These are phyloP conservation scores for Heliconius melpomene DNA, from an alignment of 1,140 invertebrate genomes.

Conservation along the genomic window DNA sequence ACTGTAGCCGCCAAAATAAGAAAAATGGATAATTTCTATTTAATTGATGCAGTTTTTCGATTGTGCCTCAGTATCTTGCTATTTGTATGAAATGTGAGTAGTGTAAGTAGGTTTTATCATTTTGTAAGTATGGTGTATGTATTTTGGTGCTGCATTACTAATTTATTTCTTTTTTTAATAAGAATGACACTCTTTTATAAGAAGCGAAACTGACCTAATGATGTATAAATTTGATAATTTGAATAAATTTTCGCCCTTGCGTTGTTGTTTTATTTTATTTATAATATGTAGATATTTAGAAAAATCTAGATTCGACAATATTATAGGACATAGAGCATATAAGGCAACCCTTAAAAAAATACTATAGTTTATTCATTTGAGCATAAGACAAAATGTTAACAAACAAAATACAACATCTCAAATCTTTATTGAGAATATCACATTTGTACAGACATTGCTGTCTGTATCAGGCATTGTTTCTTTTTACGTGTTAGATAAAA, in stretches of 20 bases:
- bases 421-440: no score
- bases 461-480: no score
- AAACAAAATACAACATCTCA: no score
- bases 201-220: slow-evolving; percentile 66
- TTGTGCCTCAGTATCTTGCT: not conserved
- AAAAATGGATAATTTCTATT: no score
- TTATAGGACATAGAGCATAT: no score
- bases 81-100: slow-evolving; percentile 31
- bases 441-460: no score
- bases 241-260: slow-evolving; percentile 69
- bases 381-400: no score
- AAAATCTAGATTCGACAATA: no score
- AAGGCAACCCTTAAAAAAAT: no score
- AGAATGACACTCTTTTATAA: slow-evolving; percentile 61
- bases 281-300: not conserved
- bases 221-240: slow-evolving; percentile 75
- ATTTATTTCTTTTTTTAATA: slow-evolving; percentile 67
- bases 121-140: slow-evolving; percentile 68
- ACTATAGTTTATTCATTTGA: no score
- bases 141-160: slow-evolving; percentile 76
- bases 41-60: not conserved
- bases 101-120: slow-evolving; percentile 54
- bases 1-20: not conserved
- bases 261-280: slow-evolving; percentile 47
- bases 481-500: no score